Percentiles rank a stretch among this genome's conserved stretches.
Evolutionary conservation across 2,797 vertebrate genomes (phyloP).

Genomic region (Crenuchus spilurus): DNA sequence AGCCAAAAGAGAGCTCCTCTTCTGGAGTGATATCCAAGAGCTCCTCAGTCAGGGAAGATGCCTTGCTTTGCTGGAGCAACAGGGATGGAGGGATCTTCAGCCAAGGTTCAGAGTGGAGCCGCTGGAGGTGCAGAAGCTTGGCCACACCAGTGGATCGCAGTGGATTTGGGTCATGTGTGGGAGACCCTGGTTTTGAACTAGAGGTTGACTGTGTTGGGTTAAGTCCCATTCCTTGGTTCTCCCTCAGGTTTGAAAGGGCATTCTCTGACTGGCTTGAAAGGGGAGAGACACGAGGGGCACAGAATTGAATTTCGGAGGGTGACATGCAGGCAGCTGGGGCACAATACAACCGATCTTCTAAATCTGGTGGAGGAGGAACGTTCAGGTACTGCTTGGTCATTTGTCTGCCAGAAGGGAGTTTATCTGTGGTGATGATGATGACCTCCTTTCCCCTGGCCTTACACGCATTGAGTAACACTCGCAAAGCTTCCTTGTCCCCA

Average conservation of each 20-base stretch:
- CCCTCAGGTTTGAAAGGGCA: conserved; percentile 70
- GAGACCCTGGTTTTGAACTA: conserved; percentile 68
- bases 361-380: conserved; percentile 78
- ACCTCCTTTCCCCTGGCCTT: conserved; percentile 88
- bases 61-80: conserved; percentile 78
- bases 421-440: conserved; percentile 89
- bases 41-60: conserved; percentile 79
- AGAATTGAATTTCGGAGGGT: conserved; percentile 76
- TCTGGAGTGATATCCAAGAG: conserved; percentile 72
- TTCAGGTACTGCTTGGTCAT: conserved; percentile 88
- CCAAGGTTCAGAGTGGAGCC: conserved; percentile 78
- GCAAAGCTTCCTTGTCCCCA: conserved; percentile 79
- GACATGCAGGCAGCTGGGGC: conserved; percentile 63
- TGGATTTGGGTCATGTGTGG: conserved; percentile 64
- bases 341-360: conserved; percentile 68
- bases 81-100: conserved; percentile 74
- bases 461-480: conserved; percentile 77
- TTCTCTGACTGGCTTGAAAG: conserved; percentile 65
- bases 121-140: conserved; percentile 71
- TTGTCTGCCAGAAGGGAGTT: conserved; percentile 79
- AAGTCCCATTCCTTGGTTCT: conserved; percentile 58
- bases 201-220: conserved; percentile 43
- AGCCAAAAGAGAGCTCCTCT: conserved; percentile 76
- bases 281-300: conserved; percentile 62
- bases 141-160: conserved; percentile 62